Percentiles rank a stretch among this genome's conserved stretches.
Evolutionary conservation across 2,113 vertebrate genomes (phyloP).

Genomic region (Electrona antarctica): DNA sequence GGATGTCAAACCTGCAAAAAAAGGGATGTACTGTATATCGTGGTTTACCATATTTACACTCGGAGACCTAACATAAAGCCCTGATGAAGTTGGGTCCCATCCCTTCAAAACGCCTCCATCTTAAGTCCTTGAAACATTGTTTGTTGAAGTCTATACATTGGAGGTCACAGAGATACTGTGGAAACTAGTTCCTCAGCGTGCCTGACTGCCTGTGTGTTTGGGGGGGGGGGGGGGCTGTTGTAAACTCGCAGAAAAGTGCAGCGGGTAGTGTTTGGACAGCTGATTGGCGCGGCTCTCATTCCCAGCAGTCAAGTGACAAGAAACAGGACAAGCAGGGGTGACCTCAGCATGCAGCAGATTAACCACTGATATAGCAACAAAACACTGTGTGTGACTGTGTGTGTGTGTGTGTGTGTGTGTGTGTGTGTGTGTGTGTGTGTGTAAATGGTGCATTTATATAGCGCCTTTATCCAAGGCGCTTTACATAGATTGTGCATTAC

Average conservation of each 20-base stretch:
- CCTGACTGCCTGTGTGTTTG: too few relatives aligned
- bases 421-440: too few relatives aligned
- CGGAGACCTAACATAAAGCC: background rate
- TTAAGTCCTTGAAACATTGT: background rate
- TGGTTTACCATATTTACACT: background rate
- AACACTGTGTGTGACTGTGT: background rate
- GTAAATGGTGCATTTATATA: too few relatives aligned
- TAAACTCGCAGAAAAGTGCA: slow-evolving; percentile 52
- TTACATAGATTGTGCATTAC: too few relatives aligned
- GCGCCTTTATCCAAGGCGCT: too few relatives aligned
- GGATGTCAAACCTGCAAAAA: slow-evolving; percentile 36
- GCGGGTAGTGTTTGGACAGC: slow-evolving; percentile 71
- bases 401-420: too few relatives aligned
- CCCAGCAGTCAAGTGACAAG: slow-evolving; percentile 57
- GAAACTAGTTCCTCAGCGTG: slow-evolving; percentile 24
- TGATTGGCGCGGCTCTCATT: slow-evolving; percentile 59
- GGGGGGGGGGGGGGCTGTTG: slow-evolving; percentile 5
- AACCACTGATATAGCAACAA: background rate
- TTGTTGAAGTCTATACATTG: background rate
- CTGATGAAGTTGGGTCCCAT: background rate
- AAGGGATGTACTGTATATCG: slow-evolving; percentile 2
- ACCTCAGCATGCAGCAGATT: slow-evolving; percentile 28
- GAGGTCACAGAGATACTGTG: slow-evolving; percentile 31
- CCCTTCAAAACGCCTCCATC: background rate
- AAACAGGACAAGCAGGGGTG: slow-evolving; percentile 20